Evolutionary conservation across 1,140 invertebrate species (phyloP).

Genomic region (Hycleus phaleratus): DNA sequence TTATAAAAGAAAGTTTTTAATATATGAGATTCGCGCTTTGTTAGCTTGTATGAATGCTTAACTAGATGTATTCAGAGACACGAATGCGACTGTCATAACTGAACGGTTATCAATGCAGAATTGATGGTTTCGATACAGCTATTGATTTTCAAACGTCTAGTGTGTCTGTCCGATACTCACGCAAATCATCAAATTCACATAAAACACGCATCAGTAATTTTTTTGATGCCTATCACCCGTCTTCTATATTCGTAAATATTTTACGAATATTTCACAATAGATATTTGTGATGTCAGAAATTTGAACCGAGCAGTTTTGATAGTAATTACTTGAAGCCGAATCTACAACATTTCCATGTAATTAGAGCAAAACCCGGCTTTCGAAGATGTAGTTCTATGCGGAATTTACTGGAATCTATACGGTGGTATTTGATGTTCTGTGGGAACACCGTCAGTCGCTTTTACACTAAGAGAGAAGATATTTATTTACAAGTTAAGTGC

Average conservation of each 20-base stretch:
- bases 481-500: constrained; percentile 8
- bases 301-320: background rate
- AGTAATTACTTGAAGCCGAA: background rate
- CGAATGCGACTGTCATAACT: constrained; percentile 41
- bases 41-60: constrained; percentile 40
- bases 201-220: background rate
- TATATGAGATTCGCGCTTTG: constrained; percentile 39
- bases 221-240: no score
- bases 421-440: background rate
- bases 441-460: background rate
- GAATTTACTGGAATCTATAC: no score
- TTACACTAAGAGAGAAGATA: background rate
- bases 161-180: constrained; percentile 7
- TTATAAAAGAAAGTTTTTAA: constrained; percentile 19
- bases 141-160: constrained; percentile 25
- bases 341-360: no score
- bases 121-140: constrained; percentile 35
- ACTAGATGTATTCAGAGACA: constrained; percentile 42
- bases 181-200: constrained; percentile 28
- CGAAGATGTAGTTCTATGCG: no score
- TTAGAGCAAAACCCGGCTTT: no score
- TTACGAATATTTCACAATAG: no score
- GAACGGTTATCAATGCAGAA: constrained; percentile 41
- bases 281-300: background rate
- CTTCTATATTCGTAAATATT: no score